These are phyloP conservation scores for Sisor rabdophorus DNA, from an alignment of 2,113 vertebrate genomes.

Conservation along the genomic window DNA sequence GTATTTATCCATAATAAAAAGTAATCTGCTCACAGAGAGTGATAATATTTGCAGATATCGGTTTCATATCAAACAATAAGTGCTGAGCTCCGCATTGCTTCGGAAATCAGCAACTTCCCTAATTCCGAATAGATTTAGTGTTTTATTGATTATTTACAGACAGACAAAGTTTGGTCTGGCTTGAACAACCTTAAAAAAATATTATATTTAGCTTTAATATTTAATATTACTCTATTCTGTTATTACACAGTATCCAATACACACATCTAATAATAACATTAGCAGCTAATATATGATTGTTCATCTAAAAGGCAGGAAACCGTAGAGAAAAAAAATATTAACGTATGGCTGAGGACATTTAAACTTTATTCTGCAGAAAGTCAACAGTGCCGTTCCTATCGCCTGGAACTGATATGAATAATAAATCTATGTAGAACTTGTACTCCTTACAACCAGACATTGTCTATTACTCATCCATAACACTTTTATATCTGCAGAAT, in stretches of 20 bases:
- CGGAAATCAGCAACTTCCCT: slow-evolving; percentile 14
- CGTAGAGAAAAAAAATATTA: too few relatives aligned
- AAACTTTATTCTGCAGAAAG: background rate
- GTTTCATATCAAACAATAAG: slow-evolving; percentile 22
- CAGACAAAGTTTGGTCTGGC: slow-evolving; percentile 6
- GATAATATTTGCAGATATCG: slow-evolving; percentile 19
- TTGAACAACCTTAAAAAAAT: too few relatives aligned
- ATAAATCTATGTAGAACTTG: slow-evolving; percentile 56
- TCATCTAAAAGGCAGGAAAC: too few relatives aligned
- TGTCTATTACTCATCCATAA: slow-evolving; percentile 60
- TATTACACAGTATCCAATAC: too few relatives aligned
- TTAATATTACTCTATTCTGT: too few relatives aligned
- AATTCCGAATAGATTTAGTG: slow-evolving; percentile 13
- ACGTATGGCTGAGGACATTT: background rate
- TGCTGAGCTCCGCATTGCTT: slow-evolving; percentile 11
- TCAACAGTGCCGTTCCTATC: slow-evolving; percentile 15
- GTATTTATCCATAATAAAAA: slow-evolving; percentile 34
- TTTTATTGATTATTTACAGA: slow-evolving; percentile 28
- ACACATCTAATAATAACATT: too few relatives aligned
- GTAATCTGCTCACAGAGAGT: slow-evolving; percentile 16
- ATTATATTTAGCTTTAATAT: background rate
- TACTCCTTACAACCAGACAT: slow-evolving; percentile 49
- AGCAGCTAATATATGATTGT: too few relatives aligned
- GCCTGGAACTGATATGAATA: slow-evolving; percentile 50
- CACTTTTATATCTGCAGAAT: slow-evolving; percentile 52